Conservation (phyloP, 2,797 vertebrate species). For the Kryptolebias ocellatus region DNA sequence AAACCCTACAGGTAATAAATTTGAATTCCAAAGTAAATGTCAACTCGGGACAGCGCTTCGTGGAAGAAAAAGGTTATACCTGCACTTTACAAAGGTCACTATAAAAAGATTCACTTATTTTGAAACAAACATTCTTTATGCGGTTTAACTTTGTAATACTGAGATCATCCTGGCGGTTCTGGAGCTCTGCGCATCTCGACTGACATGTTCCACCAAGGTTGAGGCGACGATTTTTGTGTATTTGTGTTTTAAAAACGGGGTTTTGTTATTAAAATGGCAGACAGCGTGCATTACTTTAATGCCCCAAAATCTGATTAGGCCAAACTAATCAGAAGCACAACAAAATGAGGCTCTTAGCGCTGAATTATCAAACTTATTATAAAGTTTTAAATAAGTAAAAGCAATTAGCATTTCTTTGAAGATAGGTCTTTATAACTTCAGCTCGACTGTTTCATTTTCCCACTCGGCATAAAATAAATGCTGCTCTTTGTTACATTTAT, state of each 20-base stretch:
- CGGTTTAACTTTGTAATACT: constrained; percentile 1
- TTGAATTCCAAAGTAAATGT: constrained; percentile 30
- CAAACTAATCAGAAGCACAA: constrained; percentile 36
- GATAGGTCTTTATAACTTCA: constrained; percentile 43
- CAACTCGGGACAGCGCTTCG: constrained; percentile 7
- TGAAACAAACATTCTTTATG: constrained; percentile 22
- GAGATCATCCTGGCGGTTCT: background rate
- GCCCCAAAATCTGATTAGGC: constrained; percentile 4
- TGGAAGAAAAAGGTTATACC: constrained; percentile 15
- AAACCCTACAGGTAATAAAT: constrained; percentile 12
- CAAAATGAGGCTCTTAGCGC: constrained; percentile 40
- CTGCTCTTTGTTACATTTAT: constrained; percentile 35
- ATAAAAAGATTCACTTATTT: constrained; percentile 15
- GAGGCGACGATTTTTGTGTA: background rate
- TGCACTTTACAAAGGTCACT: constrained; percentile 32
- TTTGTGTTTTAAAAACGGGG: background rate
- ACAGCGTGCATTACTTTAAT: constrained; percentile 18
- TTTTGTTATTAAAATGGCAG: background rate
- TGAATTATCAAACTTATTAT: constrained; percentile 56
- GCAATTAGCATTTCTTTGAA: constrained; percentile 71
- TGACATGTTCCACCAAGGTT: constrained; percentile 9
- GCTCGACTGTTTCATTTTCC: constrained; percentile 38
- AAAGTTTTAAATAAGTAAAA: constrained; percentile 69
- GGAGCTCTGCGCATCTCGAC: background rate
- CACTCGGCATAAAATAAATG: constrained; percentile 52